Evolutionary conservation across 2,888 invertebrate species (phyloP), one percentile per base, ranked within the genome.

Genomic region (Drosophila koepferae): DNA sequence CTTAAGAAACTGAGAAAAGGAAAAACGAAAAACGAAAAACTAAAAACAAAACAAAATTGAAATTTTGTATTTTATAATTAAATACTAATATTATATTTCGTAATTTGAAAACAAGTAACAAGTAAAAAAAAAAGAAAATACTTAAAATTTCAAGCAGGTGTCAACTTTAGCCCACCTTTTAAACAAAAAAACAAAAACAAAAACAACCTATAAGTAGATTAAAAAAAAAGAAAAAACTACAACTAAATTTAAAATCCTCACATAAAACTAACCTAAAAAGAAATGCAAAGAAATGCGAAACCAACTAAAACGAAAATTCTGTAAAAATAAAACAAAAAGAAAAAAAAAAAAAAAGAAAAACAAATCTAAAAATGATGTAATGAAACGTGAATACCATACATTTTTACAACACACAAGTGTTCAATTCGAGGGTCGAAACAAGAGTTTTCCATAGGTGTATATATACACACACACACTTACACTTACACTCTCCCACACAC

Each of bases 61-160:
- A 63, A 68, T 49, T 49, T 34, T 63, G 36, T 61, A 63, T 70
- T 59, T 61, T 55, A 51, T 31, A 64, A 66, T 41, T 58, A 68
- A 51, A 46, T 59, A 68, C 34, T 67, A 59, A 28, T 36, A 53
- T n/a, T 71, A 59, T 59, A 67, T 65, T 67, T 60, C 56, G 64
- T 53, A 46, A 43, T 62, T 48, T 44, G 18, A 61, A 61, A 34
- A 61, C 18, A 10, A 9, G 40, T 38, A 14, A 6, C n/a, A 54
- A 34, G 23, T 55, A 20, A 9, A 12, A 1, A 20, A 9, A 12
- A 1, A 23, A 53, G 18, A n/a, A 53, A 41, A 40, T 38, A 40
- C 28, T 44, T 34, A 20, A 59, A 56, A 56, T 53, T 51, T 31
- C 41, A 59, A 53, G 44, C 59, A 71, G 63, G 44, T 53, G 63